These are phyloP conservation scores for Chrysaora quinquecirrha DNA, from an alignment of 30 jellyfish, hydroid and myxozoan species.

Conservation along the genomic window DNA sequence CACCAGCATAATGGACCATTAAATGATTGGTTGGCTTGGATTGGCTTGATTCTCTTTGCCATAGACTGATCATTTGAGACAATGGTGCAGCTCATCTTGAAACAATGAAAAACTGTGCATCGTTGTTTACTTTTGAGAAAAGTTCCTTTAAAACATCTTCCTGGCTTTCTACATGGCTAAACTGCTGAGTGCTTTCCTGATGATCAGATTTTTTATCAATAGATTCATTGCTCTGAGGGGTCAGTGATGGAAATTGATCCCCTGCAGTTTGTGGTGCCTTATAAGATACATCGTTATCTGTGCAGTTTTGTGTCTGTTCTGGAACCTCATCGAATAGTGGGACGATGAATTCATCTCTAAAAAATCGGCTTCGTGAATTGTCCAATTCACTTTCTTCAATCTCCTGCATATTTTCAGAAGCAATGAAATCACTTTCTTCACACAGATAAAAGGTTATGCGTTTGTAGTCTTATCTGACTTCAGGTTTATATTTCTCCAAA, in stretches of 20 bases:
- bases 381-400: background rate
- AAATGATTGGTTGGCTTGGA: constrained; percentile 19
- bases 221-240: too few species aligned
- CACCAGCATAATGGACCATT: constrained; percentile 42
- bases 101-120: constrained; percentile 11
- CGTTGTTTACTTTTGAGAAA: constrained; percentile 2
- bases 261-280: background rate
- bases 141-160: constrained; percentile 12
- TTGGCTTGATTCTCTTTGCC: constrained; percentile 8
- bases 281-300: background rate
- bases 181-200: background rate
- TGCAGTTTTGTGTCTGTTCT: background rate
- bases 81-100: constrained; percentile 11
- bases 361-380: background rate
- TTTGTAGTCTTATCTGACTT: constrained; percentile 10
- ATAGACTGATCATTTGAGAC: background rate
- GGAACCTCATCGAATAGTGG: background rate
- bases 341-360: background rate
- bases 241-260: background rate
- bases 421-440: constrained; percentile 9
- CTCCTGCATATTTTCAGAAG: background rate
- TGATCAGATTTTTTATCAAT: background rate
- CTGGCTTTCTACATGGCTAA: background rate
- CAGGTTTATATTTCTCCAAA: constrained; percentile 9
- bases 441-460: constrained; percentile 31